phyloP scores from a whole-genome alignment of 2,113 vertebrate species.

The Lophius piscatorius region DNA sequence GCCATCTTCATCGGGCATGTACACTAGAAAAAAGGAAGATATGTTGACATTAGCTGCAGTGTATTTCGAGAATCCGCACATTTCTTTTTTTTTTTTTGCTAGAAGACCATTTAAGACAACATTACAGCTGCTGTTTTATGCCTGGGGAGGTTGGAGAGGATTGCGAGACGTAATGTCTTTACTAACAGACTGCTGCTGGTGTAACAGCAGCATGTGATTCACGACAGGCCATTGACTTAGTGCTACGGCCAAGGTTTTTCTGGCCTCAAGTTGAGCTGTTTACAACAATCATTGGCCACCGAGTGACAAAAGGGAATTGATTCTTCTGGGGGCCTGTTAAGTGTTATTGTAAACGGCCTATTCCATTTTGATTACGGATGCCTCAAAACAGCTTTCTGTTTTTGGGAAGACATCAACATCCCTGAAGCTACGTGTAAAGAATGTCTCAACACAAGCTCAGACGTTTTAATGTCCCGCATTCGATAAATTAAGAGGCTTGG shows the following conservation, averaged over 20 bases:
- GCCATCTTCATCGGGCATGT: constrained; percentile 91
- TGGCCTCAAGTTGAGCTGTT: constrained; percentile 70
- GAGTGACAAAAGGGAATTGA: constrained; percentile 77
- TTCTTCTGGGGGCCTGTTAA: constrained; percentile 67
- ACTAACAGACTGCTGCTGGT: constrained; percentile 62
- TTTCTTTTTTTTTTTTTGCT: no score
- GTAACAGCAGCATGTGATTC: constrained; percentile 67
- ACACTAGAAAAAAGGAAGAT: constrained; percentile 85
- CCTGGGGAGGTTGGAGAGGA: constrained; percentile 29
- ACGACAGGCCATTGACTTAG: constrained; percentile 71
- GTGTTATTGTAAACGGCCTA: constrained; percentile 74
- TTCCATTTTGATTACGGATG: constrained; percentile 70
- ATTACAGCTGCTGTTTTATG: constrained; percentile 30
- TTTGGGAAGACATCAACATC: constrained; percentile 31
- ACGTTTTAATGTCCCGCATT: constrained; percentile 26
- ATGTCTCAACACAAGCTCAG: constrained; percentile 29
- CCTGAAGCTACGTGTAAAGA: constrained; percentile 40
- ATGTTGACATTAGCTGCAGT: constrained; percentile 23
- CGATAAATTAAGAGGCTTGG: constrained; percentile 33
- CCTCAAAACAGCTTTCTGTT: constrained; percentile 57
- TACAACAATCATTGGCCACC: constrained; percentile 71
- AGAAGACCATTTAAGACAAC: constrained; percentile 17
- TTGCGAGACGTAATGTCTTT: constrained; percentile 56
- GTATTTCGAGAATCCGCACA: no score
- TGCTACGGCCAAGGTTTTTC: constrained; percentile 68